Base-by-base conservation (phyloP, 2,113 vertebrate species). In the Cynoglossus semilaevis region DNA sequence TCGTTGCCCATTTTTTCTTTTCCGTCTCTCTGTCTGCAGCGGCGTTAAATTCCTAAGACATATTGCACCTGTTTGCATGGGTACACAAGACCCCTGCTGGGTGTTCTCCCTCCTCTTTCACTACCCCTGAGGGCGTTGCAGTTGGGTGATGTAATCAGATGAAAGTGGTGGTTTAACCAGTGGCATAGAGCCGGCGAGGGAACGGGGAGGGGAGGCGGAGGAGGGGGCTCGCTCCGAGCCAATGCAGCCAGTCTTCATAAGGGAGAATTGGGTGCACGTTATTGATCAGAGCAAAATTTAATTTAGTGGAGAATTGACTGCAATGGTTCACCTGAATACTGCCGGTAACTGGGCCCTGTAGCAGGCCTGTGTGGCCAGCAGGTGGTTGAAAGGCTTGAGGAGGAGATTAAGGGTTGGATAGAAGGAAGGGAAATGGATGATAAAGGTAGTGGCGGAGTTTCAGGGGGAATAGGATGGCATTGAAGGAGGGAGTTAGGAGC, bases 141-240 rank as follows among this genome's bases (percentile, higher is more conserved):
- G 85, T 67, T 63, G 85, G 79, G 82, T 91, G 90, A 92, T 92
- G 89, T 90, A 91, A 92, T 89, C 84, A 85, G 80, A 88, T 90
- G 87, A 90, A 91, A 91, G 87, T 52, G 63, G 71, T 66, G 85
- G 79, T 83, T 87, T 81, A 87, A 73, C 22, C 61, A 8, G 77
- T 85, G 79, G 81, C 79, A 79, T 61, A 51, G 68, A 85, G 79
- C 63, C 61, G 66, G 51, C 35, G 70, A 69, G 64, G 60, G 72
- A 81, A 79, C 37, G 56, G 50, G 48, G 62, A 61, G 22, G 22
- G 22, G 6, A 29, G 22, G 22, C 58, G 45, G 55, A 75, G 72
- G 67, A 82, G 57, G 58, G 72, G 62, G 76, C 62, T 80, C 19
- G 38, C 66, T 74, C 64, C n/a, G 22, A 70, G 74, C 77, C 69